Conservation (phyloP, 2,797 vertebrate genomes). For the Arnoldichthys spilopterus region DNA sequence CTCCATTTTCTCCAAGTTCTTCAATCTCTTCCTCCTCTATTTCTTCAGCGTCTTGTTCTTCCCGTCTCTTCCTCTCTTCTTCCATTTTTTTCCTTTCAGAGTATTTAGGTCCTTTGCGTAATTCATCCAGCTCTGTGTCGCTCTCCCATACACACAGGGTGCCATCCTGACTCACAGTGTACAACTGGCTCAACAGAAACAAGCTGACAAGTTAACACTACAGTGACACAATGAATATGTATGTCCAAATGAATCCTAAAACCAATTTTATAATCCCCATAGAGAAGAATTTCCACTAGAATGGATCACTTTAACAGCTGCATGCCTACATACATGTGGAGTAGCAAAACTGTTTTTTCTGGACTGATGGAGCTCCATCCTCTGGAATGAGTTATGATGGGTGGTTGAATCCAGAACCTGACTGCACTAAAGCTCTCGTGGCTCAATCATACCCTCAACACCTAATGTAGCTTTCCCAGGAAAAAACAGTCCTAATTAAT, state of each 20-base stretch:
- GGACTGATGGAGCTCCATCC: too few species aligned
- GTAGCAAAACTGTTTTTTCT: too few species aligned
- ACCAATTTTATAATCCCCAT: not conserved
- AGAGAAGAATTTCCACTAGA: not conserved
- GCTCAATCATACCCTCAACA: not conserved
- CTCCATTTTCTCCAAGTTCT: slow-evolving; percentile 66
- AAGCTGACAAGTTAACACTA: not conserved
- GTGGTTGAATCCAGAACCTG: not conserved
- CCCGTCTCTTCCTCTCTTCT: slow-evolving; percentile 17
- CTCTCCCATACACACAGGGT: slow-evolving; percentile 92
- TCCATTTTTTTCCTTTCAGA: slow-evolving; percentile 40
- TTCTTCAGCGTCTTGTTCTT: slow-evolving; percentile 50
- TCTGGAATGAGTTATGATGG: not conserved
- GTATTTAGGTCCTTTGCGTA: slow-evolving; percentile 71
- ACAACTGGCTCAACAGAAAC: slow-evolving; percentile 77
- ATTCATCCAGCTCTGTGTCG: slow-evolving; percentile 83
- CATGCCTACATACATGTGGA: too few species aligned
- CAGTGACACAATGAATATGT: not conserved
- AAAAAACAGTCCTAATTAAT: not conserved
- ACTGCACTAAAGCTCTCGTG: too few species aligned
- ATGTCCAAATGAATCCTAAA: not conserved
- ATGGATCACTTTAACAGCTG: not conserved
- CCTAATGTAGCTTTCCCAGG: not conserved
- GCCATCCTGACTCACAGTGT: slow-evolving; percentile 92
- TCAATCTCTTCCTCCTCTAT: slow-evolving; percentile 49